These are phyloP conservation scores for Beris chalybata DNA, from an alignment of 2,888 invertebrate species.

Conservation along the genomic window DNA sequence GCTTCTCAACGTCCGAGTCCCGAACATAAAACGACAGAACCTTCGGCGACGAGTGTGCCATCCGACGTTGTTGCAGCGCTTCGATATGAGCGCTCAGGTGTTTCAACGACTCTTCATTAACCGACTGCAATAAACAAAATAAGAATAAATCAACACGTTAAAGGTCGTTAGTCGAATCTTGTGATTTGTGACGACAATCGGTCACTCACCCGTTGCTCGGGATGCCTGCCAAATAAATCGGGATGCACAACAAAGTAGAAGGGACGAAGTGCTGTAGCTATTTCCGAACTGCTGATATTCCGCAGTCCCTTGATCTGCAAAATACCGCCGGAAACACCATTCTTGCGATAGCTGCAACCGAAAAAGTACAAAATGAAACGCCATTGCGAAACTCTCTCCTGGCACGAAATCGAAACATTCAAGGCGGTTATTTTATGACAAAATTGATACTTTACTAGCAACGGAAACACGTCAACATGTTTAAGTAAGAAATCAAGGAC, in stretches of 20 bases:
- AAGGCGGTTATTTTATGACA: no score
- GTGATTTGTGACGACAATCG: neutral
- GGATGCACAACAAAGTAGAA: constrained; percentile 96
- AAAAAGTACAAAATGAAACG: neutral
- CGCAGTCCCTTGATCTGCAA: constrained; percentile 29
- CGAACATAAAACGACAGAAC: constrained; percentile 79
- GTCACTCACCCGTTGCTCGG: constrained; percentile 75
- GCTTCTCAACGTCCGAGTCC: constrained; percentile 42
- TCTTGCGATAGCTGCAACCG: constrained; percentile 13
- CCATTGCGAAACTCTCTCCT: constrained; percentile 1
- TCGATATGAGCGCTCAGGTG: constrained; percentile 83
- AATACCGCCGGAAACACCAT: constrained; percentile 2
- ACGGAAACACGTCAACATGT: constrained; percentile 22
- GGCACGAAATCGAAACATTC: neutral
- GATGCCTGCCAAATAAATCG: constrained; percentile 90
- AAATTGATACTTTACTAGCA: constrained; percentile 28
- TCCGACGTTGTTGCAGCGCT: constrained; percentile 66
- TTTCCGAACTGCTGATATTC: constrained; percentile 73
- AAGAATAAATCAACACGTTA: constrained; percentile 1
- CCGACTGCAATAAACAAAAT: constrained; percentile 59
- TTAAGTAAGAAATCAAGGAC: constrained; percentile 11
- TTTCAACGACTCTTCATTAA: constrained; percentile 89
- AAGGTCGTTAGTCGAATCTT: neutral
- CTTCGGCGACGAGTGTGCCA: constrained; percentile 61
- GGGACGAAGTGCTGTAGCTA: constrained; percentile 86